A percentile compares a stretch with the other conserved stretches of the same genome.
Conservation (phyloP, 2,888 invertebrate genomes). For the Tetragnatha montana region DNA sequence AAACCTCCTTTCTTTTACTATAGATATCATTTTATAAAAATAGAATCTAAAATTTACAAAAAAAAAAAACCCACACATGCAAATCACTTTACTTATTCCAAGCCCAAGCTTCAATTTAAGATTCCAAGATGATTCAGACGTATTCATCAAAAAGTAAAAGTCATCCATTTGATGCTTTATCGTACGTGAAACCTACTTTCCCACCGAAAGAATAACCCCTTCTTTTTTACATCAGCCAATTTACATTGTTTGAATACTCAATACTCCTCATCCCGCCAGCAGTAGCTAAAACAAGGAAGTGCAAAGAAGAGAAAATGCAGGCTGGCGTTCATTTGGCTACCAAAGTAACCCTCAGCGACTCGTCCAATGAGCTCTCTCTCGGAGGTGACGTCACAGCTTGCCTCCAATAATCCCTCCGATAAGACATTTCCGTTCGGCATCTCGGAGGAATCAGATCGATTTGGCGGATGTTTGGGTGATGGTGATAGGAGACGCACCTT, state of each 20-base stretch:
- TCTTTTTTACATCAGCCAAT: too few species aligned
- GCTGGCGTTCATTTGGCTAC: not conserved
- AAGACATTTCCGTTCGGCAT: not conserved
- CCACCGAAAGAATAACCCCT: not conserved
- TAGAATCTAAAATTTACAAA: too few species aligned
- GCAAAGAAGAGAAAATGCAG: not conserved
- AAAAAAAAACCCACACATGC: too few species aligned
- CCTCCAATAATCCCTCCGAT: constrained; percentile 29
- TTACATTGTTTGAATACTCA: not conserved
- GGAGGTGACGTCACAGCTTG: constrained; percentile 33
- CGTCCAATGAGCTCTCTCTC: constrained; percentile 30
- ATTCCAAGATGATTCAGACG: not conserved
- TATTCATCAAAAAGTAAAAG: not conserved
- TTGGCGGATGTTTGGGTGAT: not conserved
- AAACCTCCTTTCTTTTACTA: too few species aligned
- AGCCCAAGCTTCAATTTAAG: too few species aligned
- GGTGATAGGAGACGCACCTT: not conserved
- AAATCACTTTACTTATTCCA: too few species aligned
- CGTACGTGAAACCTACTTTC: not conserved
- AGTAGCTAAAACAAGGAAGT: not conserved
- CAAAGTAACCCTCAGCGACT: constrained; percentile 25
- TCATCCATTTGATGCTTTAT: not conserved
- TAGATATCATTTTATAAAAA: too few species aligned
- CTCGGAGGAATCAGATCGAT: not conserved
- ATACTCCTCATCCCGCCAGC: not conserved